Evolutionary conservation across 2,888 invertebrate species (phyloP), one percentile per base, ranked within the genome.

Genomic region (Scelioninae gen. 1): DNA sequence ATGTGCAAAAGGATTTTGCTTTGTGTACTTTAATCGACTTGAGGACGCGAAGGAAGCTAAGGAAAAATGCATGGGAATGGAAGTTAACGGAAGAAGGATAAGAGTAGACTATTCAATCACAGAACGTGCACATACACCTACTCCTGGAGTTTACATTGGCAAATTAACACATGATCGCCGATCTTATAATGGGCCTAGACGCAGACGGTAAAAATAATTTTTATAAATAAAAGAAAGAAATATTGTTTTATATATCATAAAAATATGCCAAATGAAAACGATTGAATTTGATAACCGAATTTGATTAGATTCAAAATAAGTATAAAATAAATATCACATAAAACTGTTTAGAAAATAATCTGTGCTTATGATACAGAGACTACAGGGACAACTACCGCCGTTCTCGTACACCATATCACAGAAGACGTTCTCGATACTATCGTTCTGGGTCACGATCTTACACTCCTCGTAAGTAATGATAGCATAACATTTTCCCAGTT

Each of bases 91-190:
- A 0, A 95, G 98, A 74, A 95, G 96, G 88, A 98, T 99, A 88
- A 94, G 99, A 86, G 98, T 99, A 8, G 99, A 98, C 93, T 99
- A 95, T 93, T 98, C 98, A 6, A 98, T 99, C 88, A 99, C 99
- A 49, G 96, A 98, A 93, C 94, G 98, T 78, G 97, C 99, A 9
- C 99, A 99, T 92, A 98, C 98, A 0, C 99, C 99, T 10, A 99
- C 99, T 5, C 99, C 99, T 7, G 99, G 99, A 74, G 96, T 98
- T 87, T 99, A 99, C 91, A 97, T 98, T 96, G 99, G 99, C 60
- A 97, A 96, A 93, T 97, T 98, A 0, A 97, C 98, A 29, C 94
- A 94, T 72, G 88, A 93, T 91, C 86, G 90, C 83, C 85, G 88
- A 81, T 23, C 23, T 23, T 88, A 88, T 88, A 88, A 89, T 49